phyloP scores from a whole-genome alignment of 2,113 vertebrate genomes.

The Tenebrosternarchus preto region DNA sequence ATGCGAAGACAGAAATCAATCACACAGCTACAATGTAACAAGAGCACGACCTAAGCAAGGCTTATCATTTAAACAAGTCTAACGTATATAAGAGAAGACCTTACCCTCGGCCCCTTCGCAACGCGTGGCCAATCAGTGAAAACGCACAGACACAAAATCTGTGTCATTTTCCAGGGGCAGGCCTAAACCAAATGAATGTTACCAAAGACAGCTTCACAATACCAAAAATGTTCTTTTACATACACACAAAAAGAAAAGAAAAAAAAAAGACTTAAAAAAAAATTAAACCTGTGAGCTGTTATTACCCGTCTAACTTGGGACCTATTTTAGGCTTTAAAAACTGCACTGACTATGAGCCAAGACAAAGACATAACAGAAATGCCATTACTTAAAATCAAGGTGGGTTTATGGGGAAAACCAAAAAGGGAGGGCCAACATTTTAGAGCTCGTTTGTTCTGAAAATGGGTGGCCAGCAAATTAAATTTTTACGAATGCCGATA shows the following conservation, averaged over 20 bases:
- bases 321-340: constrained; percentile 49
- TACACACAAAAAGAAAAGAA: constrained; percentile 23
- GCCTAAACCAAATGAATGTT: not conserved
- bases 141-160: not conserved
- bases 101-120: not conserved
- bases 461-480: constrained; percentile 22
- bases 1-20: not conserved
- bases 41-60: constrained; percentile 5
- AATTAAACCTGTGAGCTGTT: constrained; percentile 15
- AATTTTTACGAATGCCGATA: constrained; percentile 37
- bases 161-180: constrained; percentile 1
- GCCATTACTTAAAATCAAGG: constrained; percentile 23
- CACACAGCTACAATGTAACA: not conserved
- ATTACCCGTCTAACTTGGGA: constrained; percentile 32
- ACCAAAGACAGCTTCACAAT: not conserved
- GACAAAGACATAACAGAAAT: constrained; percentile 49
- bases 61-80: constrained; percentile 1
- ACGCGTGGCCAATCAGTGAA: not conserved
- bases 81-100: not conserved
- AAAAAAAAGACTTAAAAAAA: constrained; percentile 26
- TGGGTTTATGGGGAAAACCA: not conserved
- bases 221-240: not conserved
- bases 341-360: constrained; percentile 39
- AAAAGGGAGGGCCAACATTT: constrained; percentile 3
- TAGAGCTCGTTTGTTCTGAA: constrained; percentile 26